phyloP scores from a whole-genome alignment of 2,113 vertebrate genomes.

The Archocentrus centrarchus region DNA sequence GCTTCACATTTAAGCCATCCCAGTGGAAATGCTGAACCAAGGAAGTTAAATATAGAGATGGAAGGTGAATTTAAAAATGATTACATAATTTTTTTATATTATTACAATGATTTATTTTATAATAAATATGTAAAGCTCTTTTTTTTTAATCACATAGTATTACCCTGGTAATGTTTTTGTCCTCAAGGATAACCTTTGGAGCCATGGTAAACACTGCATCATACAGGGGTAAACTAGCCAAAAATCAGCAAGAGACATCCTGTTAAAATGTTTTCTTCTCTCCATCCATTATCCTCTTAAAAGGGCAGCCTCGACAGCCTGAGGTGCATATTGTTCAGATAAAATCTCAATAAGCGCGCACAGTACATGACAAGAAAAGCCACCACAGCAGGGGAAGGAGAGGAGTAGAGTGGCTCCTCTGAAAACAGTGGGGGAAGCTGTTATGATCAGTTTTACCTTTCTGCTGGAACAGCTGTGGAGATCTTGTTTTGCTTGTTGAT shows the following conservation, averaged over 20 bases:
- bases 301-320: background rate
- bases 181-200: conserved; percentile 45
- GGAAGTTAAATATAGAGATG: background rate
- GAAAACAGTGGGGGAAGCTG: background rate
- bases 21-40: background rate
- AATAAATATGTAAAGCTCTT: background rate
- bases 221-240: conserved; percentile 43
- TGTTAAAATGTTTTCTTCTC: background rate
- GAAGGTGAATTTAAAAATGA: background rate
- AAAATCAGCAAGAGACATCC: conserved; percentile 29
- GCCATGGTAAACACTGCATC: conserved; percentile 49
- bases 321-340: background rate
- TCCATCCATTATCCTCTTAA: conserved; percentile 3
- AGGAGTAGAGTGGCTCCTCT: background rate
- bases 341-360: background rate
- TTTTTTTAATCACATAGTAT: background rate
- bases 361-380: background rate
- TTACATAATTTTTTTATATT: too few relatives aligned
- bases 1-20: background rate
- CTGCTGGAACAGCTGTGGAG: background rate
- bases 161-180: conserved; percentile 68
- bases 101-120: background rate
- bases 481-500: background rate
- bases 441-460: background rate
- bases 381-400: background rate